Percentiles rank a stretch among this genome's conserved stretches.
Evolutionary conservation across 2,797 vertebrate species (phyloP).

Genomic region (Philypnodon macrostomus): DNA sequence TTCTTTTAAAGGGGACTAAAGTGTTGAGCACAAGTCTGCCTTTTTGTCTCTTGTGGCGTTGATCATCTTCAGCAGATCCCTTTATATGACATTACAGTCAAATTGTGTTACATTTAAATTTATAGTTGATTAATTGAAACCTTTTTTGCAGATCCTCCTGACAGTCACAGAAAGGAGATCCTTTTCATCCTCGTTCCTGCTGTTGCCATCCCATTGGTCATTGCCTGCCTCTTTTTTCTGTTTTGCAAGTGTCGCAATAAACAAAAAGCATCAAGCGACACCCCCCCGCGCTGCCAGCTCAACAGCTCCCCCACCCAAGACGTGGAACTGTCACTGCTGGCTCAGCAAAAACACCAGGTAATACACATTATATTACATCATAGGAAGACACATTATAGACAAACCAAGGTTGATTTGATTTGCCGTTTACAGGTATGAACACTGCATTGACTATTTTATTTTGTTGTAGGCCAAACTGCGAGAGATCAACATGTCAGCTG

Average conservation of each 20-base stretch:
- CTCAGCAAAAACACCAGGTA: constrained; percentile 91
- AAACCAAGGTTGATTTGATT: background rate
- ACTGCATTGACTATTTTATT: constrained; percentile 21
- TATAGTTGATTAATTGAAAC: background rate
- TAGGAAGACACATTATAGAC: background rate
- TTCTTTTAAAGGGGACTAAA: no score
- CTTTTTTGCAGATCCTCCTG: constrained; percentile 78
- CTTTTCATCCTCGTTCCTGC: constrained; percentile 94
- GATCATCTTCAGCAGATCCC: constrained; percentile 4
- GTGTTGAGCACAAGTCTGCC: no score
- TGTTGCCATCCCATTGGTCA: constrained; percentile 89
- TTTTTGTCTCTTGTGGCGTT: background rate
- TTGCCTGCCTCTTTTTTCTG: constrained; percentile 94
- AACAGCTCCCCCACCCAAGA: constrained; percentile 87
- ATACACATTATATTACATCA: no score
- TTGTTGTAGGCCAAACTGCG: constrained; percentile 83
- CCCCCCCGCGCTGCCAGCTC: constrained; percentile 84
- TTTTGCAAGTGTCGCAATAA: constrained; percentile 96
- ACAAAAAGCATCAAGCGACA: constrained; percentile 83
- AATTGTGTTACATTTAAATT: background rate
- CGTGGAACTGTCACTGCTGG: constrained; percentile 90
- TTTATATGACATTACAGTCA: background rate
- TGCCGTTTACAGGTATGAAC: background rate
- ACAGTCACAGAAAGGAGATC: constrained; percentile 90
- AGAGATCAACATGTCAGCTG: constrained; percentile 89